Percentiles rank a stretch among this genome's conserved stretches.
Conservation (phyloP, 2,888 invertebrate species). For the Leistus spinibarbis region DNA sequence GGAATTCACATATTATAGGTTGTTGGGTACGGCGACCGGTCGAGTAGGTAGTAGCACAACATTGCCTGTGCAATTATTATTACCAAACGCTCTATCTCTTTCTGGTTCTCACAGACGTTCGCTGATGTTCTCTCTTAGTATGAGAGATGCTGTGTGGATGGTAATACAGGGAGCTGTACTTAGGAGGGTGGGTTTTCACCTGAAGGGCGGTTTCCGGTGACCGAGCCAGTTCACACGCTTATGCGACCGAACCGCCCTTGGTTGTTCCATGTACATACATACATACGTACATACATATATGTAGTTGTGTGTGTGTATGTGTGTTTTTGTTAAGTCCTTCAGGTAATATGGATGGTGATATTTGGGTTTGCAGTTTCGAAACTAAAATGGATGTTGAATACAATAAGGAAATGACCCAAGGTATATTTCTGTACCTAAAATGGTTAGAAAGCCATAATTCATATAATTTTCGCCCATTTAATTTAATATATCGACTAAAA, state of each 20-base stretch:
- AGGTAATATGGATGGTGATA: conserved; percentile 4
- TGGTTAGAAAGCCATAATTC: no score
- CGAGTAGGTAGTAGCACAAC: not conserved
- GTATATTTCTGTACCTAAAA: no score
- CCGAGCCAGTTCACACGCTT: conserved; percentile 51
- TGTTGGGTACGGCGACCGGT: no score
- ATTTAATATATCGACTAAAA: no score
- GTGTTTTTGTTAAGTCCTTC: not conserved
- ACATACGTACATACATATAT: not conserved
- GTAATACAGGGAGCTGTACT: conserved; percentile 3
- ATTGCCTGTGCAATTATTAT: not conserved
- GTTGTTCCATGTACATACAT: not conserved
- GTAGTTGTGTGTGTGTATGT: conserved; percentile 1
- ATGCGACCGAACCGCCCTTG: not conserved
- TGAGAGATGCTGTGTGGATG: not conserved
- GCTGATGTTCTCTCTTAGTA: not conserved
- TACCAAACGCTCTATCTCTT: not conserved
- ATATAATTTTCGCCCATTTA: no score
- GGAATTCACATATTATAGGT: not conserved
- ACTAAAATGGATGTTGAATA: no score
- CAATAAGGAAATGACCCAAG: no score
- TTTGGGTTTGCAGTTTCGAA: no score
- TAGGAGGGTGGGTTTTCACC: conserved; percentile 45
- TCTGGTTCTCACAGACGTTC: not conserved
- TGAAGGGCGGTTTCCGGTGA: conserved; percentile 57